Percentiles rank a stretch among this genome's conserved stretches.
These are phyloP conservation scores for Origma solitaria DNA, from an alignment of 2,113 vertebrate genomes.

Conservation along the genomic window DNA sequence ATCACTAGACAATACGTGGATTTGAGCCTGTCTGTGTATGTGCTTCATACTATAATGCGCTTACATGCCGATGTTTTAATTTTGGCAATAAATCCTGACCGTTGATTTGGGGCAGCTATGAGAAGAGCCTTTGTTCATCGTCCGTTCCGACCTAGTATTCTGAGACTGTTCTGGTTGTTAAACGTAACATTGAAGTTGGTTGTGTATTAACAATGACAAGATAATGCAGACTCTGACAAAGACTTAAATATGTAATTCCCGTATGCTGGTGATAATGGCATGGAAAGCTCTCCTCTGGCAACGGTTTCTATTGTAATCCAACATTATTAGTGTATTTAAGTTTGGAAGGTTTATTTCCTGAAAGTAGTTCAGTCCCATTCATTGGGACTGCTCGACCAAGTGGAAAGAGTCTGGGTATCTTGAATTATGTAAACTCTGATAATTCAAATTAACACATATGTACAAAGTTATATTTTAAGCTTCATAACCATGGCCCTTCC, in stretches of 20 bases:
- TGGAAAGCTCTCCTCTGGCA: neutral
- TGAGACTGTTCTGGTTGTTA: neutral
- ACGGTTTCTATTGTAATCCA: neutral
- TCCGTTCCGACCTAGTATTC: fast-evolving
- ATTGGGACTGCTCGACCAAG: fast-evolving
- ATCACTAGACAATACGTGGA: neutral
- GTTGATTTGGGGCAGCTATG: neutral
- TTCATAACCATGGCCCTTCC: neutral
- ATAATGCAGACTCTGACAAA: neutral
- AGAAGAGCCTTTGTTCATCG: neutral
- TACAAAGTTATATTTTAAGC: neutral
- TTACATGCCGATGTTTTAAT: neutral
- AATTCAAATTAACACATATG: neutral
- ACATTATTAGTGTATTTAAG: neutral
- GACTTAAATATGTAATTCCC: neutral
- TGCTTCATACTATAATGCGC: fast-evolving
- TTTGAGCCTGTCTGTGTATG: neutral
- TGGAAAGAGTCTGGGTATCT: neutral
- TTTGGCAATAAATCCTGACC: neutral
- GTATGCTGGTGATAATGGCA: neutral
- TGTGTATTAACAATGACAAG: neutral
- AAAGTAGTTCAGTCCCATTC: neutral
- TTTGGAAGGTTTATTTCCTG: neutral
- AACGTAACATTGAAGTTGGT: fast-evolving
- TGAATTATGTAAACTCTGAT: neutral